Conservation (phyloP, 1,140 invertebrate genomes). For the Lepidurus arcticus region DNA sequence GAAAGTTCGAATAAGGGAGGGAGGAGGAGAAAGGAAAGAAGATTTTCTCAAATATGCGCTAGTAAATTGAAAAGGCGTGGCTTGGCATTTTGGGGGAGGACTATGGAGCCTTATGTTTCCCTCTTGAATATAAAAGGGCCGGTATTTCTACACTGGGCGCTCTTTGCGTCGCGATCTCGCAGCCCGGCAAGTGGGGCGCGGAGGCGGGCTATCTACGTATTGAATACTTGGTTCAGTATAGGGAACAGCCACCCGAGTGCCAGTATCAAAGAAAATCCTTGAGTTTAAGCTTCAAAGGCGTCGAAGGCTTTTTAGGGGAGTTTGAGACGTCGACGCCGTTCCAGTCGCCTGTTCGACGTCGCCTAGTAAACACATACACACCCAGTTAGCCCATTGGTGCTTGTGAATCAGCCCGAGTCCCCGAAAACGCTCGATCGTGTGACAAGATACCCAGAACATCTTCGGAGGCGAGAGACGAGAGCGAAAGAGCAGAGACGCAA, state of each 20-base stretch:
- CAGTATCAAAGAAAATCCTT: slow-evolving; percentile 16
- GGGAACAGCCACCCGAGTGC: neutral
- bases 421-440: neutral
- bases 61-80: slow-evolving; percentile 6
- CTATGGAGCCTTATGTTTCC: neutral
- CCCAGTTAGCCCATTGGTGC: neutral
- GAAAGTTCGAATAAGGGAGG: neutral
- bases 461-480: neutral
- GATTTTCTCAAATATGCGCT: neutral
- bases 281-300: neutral
- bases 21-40: neutral
- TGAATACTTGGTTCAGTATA: neutral
- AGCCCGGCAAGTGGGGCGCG: neutral
- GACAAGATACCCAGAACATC: neutral
- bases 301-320: neutral
- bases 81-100: neutral
- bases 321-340: neutral
- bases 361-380: slow-evolving; percentile 10
- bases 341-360: neutral
- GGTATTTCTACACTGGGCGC: neutral
- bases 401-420: neutral
- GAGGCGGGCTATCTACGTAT: slow-evolving; percentile 3
- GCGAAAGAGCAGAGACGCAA: no score
- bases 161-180: slow-evolving; percentile 6
- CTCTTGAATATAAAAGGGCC: neutral